Conservation (phyloP, 1,140 invertebrate genomes). For the Camponotus vicinus region DNA sequence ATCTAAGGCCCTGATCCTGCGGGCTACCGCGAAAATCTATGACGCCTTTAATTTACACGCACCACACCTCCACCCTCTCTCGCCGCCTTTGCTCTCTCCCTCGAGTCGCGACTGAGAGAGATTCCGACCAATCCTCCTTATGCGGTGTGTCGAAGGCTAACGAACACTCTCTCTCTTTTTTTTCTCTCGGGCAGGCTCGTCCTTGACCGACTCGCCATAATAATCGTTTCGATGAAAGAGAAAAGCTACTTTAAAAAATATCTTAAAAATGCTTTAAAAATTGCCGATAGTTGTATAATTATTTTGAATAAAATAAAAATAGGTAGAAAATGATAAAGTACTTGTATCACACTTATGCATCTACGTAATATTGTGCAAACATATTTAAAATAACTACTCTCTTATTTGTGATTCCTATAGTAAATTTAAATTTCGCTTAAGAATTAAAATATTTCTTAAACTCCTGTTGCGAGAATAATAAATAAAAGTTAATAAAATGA, state of each 20-base stretch:
- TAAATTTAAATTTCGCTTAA: not conserved
- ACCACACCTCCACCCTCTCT: constrained; percentile 58
- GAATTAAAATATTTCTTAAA: not conserved
- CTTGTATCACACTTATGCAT: no score
- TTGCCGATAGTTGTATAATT: not conserved
- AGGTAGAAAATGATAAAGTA: no score
- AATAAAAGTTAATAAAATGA: no score
- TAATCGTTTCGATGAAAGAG: not conserved
- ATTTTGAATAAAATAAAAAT: not conserved
- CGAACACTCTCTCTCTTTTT: constrained; percentile 1
- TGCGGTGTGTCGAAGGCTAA: constrained; percentile 37
- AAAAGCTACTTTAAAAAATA: not conserved
- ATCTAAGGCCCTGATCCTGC: constrained; percentile 86
- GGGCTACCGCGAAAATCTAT: constrained; percentile 86
- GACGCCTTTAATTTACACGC: constrained; percentile 85
- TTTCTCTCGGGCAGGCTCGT: not conserved
- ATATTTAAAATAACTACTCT: no score
- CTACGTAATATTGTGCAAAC: not conserved
- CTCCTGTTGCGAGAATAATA: no score
- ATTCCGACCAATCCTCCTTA: not conserved
- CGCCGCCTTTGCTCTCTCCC: constrained; percentile 36
- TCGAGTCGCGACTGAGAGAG: constrained; percentile 42
- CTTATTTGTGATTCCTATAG: no score
- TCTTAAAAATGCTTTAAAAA: not conserved
- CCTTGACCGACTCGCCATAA: constrained; percentile 15